Conservation (phyloP, 2,113 vertebrate species). For the Salvelinus alpinus region DNA sequence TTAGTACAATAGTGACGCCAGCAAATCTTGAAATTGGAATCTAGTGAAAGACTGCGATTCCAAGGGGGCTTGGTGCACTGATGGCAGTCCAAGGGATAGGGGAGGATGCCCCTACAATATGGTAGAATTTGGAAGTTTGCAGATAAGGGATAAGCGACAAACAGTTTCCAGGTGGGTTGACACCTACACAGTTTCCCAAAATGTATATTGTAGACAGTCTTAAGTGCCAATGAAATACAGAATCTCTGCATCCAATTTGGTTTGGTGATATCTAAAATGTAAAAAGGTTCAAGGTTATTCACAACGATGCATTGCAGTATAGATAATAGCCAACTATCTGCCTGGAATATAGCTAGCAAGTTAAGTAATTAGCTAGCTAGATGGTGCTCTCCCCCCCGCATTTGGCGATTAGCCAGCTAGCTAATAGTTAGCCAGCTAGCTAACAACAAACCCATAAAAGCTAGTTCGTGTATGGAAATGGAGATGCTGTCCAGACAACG, state of each 20-base stretch:
- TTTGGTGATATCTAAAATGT: neutral
- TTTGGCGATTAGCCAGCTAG: neutral
- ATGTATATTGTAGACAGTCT: conserved; percentile 31
- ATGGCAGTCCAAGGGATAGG: neutral
- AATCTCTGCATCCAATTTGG: conserved; percentile 61
- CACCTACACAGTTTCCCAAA: neutral
- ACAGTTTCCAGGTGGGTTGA: conserved; percentile 7
- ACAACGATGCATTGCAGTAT: neutral
- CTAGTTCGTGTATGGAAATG: neutral
- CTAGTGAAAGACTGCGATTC: conserved; percentile 21
- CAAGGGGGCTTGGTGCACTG: neutral
- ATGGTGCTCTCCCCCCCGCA: no score
- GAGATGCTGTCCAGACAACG: no score
- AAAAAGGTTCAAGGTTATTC: neutral
- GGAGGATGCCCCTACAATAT: neutral
- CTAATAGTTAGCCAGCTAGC: neutral
- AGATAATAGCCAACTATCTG: neutral
- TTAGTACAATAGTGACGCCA: conserved; percentile 28
- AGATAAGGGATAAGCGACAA: neutral
- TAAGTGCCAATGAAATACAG: conserved; percentile 24
- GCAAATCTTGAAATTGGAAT: neutral
- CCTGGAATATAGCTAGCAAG: neutral
- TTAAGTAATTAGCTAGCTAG: neutral
- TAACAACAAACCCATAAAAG: neutral
- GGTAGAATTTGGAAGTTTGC: conserved; percentile 4